Evolutionary conservation across 2,113 vertebrate genomes (phyloP), one percentile per base, ranked within the genome.

Genomic region (Lamprotornis superbus): DNA sequence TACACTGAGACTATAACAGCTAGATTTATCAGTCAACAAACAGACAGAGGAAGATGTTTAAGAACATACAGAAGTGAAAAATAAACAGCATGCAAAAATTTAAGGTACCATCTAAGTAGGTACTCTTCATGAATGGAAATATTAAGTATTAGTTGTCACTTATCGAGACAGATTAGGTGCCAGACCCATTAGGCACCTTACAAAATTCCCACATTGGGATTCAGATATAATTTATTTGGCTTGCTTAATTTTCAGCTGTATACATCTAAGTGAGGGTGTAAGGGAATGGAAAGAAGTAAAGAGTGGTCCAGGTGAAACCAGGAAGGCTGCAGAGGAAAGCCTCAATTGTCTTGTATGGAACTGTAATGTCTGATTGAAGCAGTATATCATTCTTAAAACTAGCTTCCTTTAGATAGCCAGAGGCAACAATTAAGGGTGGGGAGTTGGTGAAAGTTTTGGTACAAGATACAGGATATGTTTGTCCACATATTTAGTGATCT

Each of bases 21-120:
- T 70, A 97, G 92, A 95, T 94, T 91, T 95, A 96, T 95, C 95
- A 95, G 73, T 50, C 89, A 91, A 61, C 81, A 88, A 94, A 93
- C 71, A 95, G 96, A 96, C 87, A 88, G 95, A 94, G 80, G 81
- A 95, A 97, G 73, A 95, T 95, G 82, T 97, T 97, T 96, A 97
- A 96, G 90, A 87, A 87, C 74, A 93, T 56, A 92, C 63, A 97
- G 57, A 97, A 96, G 93, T 70, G 86, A 96, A 95, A 98, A 96
- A 97, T 90, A 97, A 97, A 97, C 92, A 95, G 73, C 75, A 84
- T 78, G 59, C 49, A 91, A 91, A 95, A 97, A 96, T 94, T 71
- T 90, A 87, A 81, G 76, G 68, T 95, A 95, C 40, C 30, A n/a
- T 96, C 81, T 95, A 95, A 95, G 90, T 69, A 90, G 73, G 89